Base-by-base conservation (phyloP, 2,797 vertebrate species). In the Lepus oiostolus region DNA sequence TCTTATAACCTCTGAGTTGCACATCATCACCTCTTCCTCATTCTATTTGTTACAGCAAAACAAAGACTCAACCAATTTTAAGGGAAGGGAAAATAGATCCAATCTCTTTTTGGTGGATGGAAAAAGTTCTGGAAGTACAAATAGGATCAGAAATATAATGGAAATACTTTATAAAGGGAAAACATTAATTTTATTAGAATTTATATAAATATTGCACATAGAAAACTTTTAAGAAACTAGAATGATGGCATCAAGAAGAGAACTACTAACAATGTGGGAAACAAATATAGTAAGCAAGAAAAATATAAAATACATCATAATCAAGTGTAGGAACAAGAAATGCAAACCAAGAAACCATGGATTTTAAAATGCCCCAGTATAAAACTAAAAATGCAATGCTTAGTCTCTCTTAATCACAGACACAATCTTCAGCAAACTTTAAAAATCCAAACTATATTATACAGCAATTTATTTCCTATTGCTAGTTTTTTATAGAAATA, bases 161-260 rank as follows among this genome's bases (percentile, higher is more conserved):
- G 28, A 88, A 84, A 92, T 58, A 35, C 47, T 84, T 71, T 68
- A 42, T 76, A 82, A 97, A 97, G 81, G 93, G 89, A 97, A 98
- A 97, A 91, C 87, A 94, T 97, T 85, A 65, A 96, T 97, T 98
- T 94, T 98, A 97, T 97, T 97, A 97, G 72, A 95, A 96, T 97
- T 97, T 96, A 85, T 97, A 97, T 95, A 97, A 95, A 97, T 93
- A 93, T 96, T 97, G 95, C 88, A 96, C 95, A 94, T 97, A 97
- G 97, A 96, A 93, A 96, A 0, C 68, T 95, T 96, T 98, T 95
- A 94, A 98, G 91, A 97, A 96, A 95, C 93, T 96, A 96, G 92
- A 89, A 97, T 95, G 47, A 70, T 97, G 92, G 89, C 89, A 96
- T 97, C 95, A 96, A 76, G 32, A 85, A 96, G 93, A 77, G 88